A percentile compares a stretch with the other conserved stretches of the same genome.
Evolutionary conservation across 2,113 vertebrate genomes (phyloP).

Genomic region (Oreochromis tanganicae): DNA sequence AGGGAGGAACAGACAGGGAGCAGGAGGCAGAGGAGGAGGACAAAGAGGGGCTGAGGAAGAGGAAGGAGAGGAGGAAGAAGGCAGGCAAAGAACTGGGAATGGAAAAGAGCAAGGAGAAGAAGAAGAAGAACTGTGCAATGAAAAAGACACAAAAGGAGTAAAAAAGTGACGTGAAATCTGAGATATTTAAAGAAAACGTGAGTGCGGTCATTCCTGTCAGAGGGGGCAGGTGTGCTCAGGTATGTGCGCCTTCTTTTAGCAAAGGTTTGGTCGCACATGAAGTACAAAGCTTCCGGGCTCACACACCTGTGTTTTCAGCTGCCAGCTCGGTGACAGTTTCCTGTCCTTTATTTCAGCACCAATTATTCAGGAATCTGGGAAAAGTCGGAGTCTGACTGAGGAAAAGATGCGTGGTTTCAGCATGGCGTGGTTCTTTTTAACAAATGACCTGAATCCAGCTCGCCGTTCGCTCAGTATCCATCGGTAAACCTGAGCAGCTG

Average conservation of each 20-base stretch:
- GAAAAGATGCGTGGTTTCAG: not conserved
- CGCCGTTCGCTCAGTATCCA: not conserved
- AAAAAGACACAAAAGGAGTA: not conserved
- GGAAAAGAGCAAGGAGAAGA: not conserved
- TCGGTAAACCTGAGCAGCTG: not conserved
- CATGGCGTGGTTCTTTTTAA: not conserved
- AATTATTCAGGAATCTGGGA: not conserved
- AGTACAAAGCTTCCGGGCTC: not conserved
- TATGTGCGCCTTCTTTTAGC: not conserved
- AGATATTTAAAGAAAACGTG: not conserved
- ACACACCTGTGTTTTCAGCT: not conserved
- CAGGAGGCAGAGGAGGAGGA: conserved; percentile 11
- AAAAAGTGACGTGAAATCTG: not conserved
- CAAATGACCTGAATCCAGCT: not conserved
- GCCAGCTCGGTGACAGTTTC: not conserved
- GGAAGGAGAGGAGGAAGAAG: not conserved
- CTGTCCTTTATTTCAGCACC: not conserved
- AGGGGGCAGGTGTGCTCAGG: not conserved
- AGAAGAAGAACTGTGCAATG: not conserved
- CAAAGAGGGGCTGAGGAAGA: not conserved
- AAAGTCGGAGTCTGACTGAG: not conserved
- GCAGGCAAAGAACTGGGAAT: not conserved
- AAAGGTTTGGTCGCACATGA: not conserved
- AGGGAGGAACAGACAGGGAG: conserved; percentile 46
- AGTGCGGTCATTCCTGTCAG: not conserved